A percentile compares a stretch with the other conserved stretches of the same genome.
phyloP scores from a whole-genome alignment of 2,797 vertebrate genomes.

The Trachops cirrhosus region DNA sequence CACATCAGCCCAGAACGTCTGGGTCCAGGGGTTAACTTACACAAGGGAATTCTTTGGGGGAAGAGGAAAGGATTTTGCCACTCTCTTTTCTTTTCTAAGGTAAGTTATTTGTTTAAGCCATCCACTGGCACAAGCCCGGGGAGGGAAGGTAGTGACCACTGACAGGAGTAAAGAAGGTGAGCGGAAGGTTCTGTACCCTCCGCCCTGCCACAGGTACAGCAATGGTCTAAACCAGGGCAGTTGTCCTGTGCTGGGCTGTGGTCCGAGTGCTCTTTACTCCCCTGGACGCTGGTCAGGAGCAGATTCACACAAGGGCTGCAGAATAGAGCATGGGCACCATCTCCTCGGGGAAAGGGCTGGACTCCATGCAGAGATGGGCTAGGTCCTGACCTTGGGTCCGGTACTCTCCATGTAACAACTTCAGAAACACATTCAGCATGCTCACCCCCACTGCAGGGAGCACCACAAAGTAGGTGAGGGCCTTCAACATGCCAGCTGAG shows the following conservation, averaged over 20 bases:
- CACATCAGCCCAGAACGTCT: not conserved
- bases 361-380: slow-evolving; percentile 86
- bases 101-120: slow-evolving; percentile 73
- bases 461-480: slow-evolving; percentile 83
- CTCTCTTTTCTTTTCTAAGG: not conserved
- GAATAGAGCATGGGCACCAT: slow-evolving; percentile 86
- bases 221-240: slow-evolving; percentile 71
- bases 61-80: not conserved
- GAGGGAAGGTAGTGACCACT: not conserved
- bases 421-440: slow-evolving; percentile 88
- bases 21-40: not conserved
- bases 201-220: slow-evolving; percentile 42
- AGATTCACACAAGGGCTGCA: slow-evolving; percentile 86
- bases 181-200: slow-evolving; percentile 8
- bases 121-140: not conserved
- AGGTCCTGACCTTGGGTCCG: slow-evolving; percentile 85
- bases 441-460: slow-evolving; percentile 87
- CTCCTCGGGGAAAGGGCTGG: slow-evolving; percentile 90
- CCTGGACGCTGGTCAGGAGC: slow-evolving; percentile 88
- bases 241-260: not conserved
- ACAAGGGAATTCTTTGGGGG: not conserved
- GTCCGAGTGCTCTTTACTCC: slow-evolving; percentile 75
- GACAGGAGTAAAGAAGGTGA: slow-evolving; percentile 33
- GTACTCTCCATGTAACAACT: slow-evolving; percentile 68
- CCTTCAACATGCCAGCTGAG: slow-evolving; percentile 85